These are phyloP conservation scores for Chloropsis hardwickii DNA, from an alignment of 2,113 vertebrate species.

Conservation along the genomic window DNA sequence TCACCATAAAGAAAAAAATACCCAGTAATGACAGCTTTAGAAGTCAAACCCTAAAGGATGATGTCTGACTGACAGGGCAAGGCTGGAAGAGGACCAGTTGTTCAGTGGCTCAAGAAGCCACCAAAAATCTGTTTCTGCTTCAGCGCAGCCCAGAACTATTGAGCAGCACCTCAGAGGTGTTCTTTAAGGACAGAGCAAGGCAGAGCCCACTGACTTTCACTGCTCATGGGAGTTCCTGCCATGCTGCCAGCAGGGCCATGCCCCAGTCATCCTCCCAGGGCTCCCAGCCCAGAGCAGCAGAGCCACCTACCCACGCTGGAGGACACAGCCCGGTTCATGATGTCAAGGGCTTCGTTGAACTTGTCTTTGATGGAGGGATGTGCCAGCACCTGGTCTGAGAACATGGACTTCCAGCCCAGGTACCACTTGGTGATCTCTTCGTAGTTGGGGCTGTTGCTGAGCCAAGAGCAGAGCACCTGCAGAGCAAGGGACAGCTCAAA, in stretches of 20 bases:
- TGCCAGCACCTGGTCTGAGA: conserved; percentile 89
- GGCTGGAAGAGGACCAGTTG: background rate
- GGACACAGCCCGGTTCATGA: conserved; percentile 96
- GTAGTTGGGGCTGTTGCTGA: conserved; percentile 96
- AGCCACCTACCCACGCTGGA: conserved; percentile 87
- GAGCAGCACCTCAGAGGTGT: background rate
- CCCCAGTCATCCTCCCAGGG: background rate
- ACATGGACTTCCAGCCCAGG: conserved; percentile 96
- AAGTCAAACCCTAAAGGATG: background rate
- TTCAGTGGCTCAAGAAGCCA: background rate
- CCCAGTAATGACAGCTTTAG: background rate
- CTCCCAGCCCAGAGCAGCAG: background rate
- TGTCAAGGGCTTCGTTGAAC: conserved; percentile 94
- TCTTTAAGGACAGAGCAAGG: background rate
- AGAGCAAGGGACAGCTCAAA: background rate
- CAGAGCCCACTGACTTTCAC: background rate
- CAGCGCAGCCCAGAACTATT: background rate
- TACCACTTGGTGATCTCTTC: conserved; percentile 99
- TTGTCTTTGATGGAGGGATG: conserved; percentile 93
- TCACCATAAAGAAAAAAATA: background rate
- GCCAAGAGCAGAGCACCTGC: conserved; percentile 96
- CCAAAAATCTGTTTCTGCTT: background rate
- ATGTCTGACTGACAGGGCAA: background rate
- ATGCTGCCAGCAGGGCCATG: background rate
- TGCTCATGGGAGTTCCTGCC: background rate